Base-by-base conservation (phyloP, 2,888 invertebrate species). In the Antheraea yamamai region DNA sequence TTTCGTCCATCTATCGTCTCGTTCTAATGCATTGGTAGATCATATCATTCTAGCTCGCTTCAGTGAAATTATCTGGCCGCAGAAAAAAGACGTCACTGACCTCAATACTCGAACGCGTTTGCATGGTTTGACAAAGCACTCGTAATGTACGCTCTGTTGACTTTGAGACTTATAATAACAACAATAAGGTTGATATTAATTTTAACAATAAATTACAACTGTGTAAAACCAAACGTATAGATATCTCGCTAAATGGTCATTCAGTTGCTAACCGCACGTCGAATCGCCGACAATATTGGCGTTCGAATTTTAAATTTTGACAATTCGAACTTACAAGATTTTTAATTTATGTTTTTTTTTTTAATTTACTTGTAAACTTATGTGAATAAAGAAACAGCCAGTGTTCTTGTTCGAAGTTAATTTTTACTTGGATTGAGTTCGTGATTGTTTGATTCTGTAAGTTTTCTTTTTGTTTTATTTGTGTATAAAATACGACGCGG, bases 21-120 rank as follows among this genome's bases (percentile, higher is more conserved):
- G 82, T 81, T 88, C 83, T 61, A 76, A 81, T 82, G 55, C 72
- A 58, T 66, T 74, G 74, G 55, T 80, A 82, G 79, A 76, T 75
- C 61, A 81, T 4, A 82, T 84, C 78, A 76, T 55, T 78, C 79
- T 70, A 82, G 78, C 90, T 90, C 91, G 77, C 81, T 91, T 89
- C 82, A 83, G 87, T 89, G 83, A 88, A 91, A 88, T 91, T 89
- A 86, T 88, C 87, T 84, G 84, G 78, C 78, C 81, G 83, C 86
- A 87, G 83, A 90, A 93, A 92, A 92, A 92, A 90, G 91, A 91
- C 92, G 94, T 92, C 93, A 91, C 87, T 94, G 94, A 94, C 94
- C 94, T 92, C 92, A 92, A 92, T 93, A 89, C 80, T 78, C 70
- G 82, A 81, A 73, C 72, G 47, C 76, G 74, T 73, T 72, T 66